phyloP scores from a whole-genome alignment of 2,888 invertebrate genomes.

The Hofmannophila pseudospretella region DNA sequence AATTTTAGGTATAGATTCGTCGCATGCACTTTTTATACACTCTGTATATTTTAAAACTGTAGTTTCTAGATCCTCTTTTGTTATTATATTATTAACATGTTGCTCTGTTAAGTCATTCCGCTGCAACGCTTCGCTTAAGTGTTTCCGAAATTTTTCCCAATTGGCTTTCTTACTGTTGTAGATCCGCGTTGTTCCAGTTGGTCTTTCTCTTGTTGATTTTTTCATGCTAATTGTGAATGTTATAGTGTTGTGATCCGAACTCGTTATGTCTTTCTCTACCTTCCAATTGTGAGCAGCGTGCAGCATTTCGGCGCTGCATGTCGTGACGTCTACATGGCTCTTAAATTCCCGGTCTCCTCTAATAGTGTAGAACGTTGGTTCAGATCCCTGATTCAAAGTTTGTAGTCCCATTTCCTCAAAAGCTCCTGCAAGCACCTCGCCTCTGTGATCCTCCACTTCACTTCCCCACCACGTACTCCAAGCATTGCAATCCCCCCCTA shows the following conservation, averaged over 20 bases:
- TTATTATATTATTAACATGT: conserved; percentile 4
- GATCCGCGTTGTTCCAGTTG: conserved; percentile 5
- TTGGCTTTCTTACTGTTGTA: conserved; percentile 8
- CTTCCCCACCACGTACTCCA: conserved; percentile 20
- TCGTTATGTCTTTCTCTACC: conserved; percentile 3
- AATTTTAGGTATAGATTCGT: not conserved
- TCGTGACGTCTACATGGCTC: conserved; percentile 14
- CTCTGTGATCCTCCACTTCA: conserved; percentile 10
- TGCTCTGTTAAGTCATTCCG: not conserved
- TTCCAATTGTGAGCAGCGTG: conserved; percentile 5
- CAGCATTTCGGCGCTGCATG: conserved; percentile 6
- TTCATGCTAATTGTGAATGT: not conserved
- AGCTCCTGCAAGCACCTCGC: conserved; percentile 5
- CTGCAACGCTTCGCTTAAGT: not conserved
- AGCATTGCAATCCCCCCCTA: conserved; percentile 20
- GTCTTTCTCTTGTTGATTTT: not conserved
- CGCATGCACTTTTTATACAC: not conserved
- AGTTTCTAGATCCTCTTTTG: conserved; percentile 8
- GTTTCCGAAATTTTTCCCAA: conserved; percentile 7
- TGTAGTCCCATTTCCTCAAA: conserved; percentile 10
- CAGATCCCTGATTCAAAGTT: conserved; percentile 5
- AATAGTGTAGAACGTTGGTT: conserved; percentile 12
- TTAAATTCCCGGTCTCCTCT: conserved; percentile 10
- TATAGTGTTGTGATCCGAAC: conserved; percentile 11
- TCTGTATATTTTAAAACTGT: not conserved